Evolutionary conservation across 2,888 invertebrate genomes (phyloP).

Genomic region (Diploptera punctata): DNA sequence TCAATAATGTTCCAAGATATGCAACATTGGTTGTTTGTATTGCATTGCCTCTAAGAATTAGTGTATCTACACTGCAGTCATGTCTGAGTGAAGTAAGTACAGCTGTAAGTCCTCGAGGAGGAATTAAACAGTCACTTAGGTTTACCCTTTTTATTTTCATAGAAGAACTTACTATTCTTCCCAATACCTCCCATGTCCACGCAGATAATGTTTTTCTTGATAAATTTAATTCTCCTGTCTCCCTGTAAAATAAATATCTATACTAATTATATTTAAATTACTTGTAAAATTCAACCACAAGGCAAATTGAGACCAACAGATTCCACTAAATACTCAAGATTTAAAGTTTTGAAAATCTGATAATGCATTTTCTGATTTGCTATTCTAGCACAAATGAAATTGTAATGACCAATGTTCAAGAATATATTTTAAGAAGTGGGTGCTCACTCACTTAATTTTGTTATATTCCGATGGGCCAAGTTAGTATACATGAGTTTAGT

Average conservation of each 20-base stretch:
- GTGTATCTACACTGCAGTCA: constrained; percentile 50
- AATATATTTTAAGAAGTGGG: too few relatives aligned
- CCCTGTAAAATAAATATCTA: constrained; percentile 46
- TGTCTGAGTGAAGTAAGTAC: constrained; percentile 52
- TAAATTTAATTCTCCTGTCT: constrained; percentile 49
- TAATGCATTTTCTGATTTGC: background rate
- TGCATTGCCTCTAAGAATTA: constrained; percentile 55
- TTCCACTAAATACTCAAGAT: background rate
- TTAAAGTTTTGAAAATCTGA: background rate
- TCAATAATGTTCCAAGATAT: constrained; percentile 52
- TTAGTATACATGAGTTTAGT: too few relatives aligned
- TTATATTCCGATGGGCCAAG: too few relatives aligned
- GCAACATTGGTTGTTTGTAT: constrained; percentile 50
- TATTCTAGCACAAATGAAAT: background rate
- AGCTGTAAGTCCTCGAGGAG: constrained; percentile 51
- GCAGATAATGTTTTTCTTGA: constrained; percentile 50
- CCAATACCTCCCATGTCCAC: constrained; percentile 51
- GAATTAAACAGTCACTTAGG: constrained; percentile 54
- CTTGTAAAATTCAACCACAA: background rate
- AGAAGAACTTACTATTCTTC: constrained; percentile 52
- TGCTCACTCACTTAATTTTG: too few relatives aligned
- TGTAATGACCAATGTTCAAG: background rate
- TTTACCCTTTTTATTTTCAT: constrained; percentile 51
- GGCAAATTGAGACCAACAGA: background rate
- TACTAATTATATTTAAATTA: background rate